phyloP scores from a whole-genome alignment of 2,797 vertebrate genomes.

The Phoxinus dragarum region DNA sequence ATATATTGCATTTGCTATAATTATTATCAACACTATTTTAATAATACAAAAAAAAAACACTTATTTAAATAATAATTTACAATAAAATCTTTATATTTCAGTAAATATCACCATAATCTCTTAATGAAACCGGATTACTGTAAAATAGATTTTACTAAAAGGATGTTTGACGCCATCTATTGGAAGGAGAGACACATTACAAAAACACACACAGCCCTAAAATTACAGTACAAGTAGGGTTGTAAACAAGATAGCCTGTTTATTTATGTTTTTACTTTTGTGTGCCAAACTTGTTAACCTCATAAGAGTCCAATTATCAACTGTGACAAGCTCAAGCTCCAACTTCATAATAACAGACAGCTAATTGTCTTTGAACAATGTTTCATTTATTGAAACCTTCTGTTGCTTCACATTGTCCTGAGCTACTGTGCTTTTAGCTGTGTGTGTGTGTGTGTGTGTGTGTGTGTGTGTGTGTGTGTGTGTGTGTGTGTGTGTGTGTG shows the following conservation, averaged over 20 bases:
- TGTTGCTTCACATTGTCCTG: not conserved
- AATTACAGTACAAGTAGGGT: not conserved
- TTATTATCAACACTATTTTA: not conserved
- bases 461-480: too few species aligned
- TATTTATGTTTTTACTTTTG: not conserved
- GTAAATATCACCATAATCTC: not conserved
- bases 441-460: not conserved
- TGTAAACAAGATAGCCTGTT: not conserved
- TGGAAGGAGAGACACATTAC: not conserved
- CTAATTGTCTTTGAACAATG: not conserved
- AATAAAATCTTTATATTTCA: not conserved
- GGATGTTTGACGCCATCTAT: conserved; percentile 37
- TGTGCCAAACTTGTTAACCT: not conserved
- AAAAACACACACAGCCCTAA: conserved; percentile 7
- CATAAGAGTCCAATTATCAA: not conserved
- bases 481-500: not conserved
- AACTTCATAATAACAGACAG: not conserved
- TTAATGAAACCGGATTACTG: not conserved
- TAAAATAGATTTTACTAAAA: not conserved
- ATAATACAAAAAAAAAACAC: not conserved
- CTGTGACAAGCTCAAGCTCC: not conserved
- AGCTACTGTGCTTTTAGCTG: not conserved
- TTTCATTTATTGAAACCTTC: not conserved
- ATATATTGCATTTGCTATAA: not conserved
- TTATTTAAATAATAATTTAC: not conserved